Evolutionary conservation across 2,888 invertebrate species (phyloP).

Genomic region (Aromia moschata): DNA sequence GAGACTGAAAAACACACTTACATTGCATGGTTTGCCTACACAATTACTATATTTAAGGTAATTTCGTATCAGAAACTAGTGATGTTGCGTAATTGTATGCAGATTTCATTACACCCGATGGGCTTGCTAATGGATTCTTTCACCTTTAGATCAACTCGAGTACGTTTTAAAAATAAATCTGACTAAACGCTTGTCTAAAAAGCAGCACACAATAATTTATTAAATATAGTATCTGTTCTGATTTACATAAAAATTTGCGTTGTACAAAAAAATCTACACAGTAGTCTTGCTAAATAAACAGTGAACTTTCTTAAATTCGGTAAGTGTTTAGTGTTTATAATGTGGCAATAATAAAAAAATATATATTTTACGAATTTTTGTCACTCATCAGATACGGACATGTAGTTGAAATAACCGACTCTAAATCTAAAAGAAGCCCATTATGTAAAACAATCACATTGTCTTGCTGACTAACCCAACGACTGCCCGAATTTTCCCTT

Average conservation of each 20-base stretch:
- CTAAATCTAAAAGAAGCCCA: too few relatives aligned
- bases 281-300: background rate
- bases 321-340: too few relatives aligned
- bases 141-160: background rate
- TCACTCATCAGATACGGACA: too few relatives aligned
- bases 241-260: constrained; percentile 3
- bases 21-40: too few relatives aligned
- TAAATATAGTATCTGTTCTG: background rate
- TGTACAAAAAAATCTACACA: background rate
- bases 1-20: too few relatives aligned
- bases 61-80: too few relatives aligned
- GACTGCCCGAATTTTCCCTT: too few relatives aligned
- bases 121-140: background rate
- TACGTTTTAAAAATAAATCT: background rate
- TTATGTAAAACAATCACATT: too few relatives aligned
- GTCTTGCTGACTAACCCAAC: too few relatives aligned
- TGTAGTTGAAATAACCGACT: too few relatives aligned
- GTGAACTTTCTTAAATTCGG: too few relatives aligned
- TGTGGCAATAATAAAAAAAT: background rate
- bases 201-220: background rate
- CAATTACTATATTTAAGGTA: too few relatives aligned
- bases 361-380: background rate
- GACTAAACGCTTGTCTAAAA: background rate
- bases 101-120: background rate
- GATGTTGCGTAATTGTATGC: background rate